Evolutionary conservation across 2,888 invertebrate genomes (phyloP).

Genomic region (Trichopoda pennipes): DNA sequence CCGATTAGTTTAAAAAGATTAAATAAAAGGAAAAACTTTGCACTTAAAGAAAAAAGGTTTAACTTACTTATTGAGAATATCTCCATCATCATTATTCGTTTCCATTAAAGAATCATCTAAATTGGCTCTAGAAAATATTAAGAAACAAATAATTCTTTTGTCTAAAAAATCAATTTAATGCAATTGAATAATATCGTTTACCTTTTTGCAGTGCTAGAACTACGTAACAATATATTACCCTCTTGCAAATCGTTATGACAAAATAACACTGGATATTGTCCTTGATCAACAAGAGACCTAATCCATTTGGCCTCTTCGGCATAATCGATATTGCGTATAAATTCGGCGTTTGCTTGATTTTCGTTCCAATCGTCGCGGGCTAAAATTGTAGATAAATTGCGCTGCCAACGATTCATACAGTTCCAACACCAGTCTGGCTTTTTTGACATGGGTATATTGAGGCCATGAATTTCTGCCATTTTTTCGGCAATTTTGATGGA

Average conservation of each 20-base stretch:
- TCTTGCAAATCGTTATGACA: conserved; percentile 98
- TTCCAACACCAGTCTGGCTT: conserved; percentile 98
- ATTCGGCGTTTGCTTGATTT: conserved; percentile 63
- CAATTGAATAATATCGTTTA: conserved; percentile 19
- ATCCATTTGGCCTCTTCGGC: conserved; percentile 87
- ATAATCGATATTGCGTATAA: conserved; percentile 82
- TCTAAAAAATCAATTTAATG: background rate
- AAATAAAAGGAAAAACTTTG: background rate
- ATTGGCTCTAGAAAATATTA: background rate
- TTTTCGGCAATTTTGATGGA: conserved; percentile 94
- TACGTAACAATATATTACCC: conserved; percentile 84
- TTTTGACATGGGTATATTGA: conserved; percentile 97
- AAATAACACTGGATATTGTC: conserved; percentile 91
- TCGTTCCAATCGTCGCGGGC: conserved; percentile 72
- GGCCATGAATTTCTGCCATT: conserved; percentile 94
- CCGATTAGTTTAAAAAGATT: background rate
- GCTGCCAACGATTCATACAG: conserved; percentile 90
- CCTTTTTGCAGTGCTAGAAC: conserved; percentile 13
- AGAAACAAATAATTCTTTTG: background rate
- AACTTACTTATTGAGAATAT: conserved; percentile 43
- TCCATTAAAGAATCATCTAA: conserved; percentile 46
- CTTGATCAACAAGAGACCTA: conserved; percentile 83
- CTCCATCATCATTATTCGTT: conserved; percentile 23
- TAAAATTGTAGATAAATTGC: conserved; percentile 82
- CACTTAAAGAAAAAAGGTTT: background rate